Base-by-base conservation (phyloP, 2,113 vertebrate genomes). In the Malurus cyaneus region DNA sequence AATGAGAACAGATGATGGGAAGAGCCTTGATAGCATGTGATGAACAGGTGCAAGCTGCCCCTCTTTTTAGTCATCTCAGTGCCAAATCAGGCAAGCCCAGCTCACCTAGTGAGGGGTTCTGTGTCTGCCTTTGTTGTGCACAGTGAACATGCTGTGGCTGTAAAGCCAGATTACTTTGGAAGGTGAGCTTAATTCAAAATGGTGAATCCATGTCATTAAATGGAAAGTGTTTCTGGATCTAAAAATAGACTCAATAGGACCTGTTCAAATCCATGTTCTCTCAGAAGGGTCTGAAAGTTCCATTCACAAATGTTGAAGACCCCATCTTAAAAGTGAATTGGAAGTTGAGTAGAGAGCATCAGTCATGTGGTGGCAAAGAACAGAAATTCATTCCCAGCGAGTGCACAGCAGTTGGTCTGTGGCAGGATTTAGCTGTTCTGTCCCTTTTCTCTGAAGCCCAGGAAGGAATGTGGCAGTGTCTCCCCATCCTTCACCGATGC, bases 401-500 rank as follows among this genome's bases (percentile, higher is more conserved):
- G 61, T 6, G 2, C 36, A 5, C 31, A 52, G 31, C 17, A 18
- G 49, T 8, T 61, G 46, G 49, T 74, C 52, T 61, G 18, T 49
- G 83, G 6, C 52, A 25, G 20, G 13, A 39, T 41, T 71, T 80
- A 72, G 20, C 57, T 95, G 36, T 11, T 25, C 29, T 50, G 1
- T 11, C 8, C 41, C 31, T 91, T 81, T 90, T 15, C 29, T 42
- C 70, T 88, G 79, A 52, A 73, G 36, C 23, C 29, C 39, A 34
- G 46, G 41, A 21, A 54, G 11, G 64, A 78, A 34, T 14, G 26
- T 56, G 50, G 44, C 54, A 36, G 25, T 21, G 1, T 26, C 24
- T 73, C 29, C 2, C 0, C 42, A 41, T 15, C 23, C 31, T 65
- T 80, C 49, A 19, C 17, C 0, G 1, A 9, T 60, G 61, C 5